A percentile compares a stretch with the other conserved stretches of the same genome.
Evolutionary conservation across 2,113 vertebrate genomes (phyloP).

Genomic region (Chitala chitala): DNA sequence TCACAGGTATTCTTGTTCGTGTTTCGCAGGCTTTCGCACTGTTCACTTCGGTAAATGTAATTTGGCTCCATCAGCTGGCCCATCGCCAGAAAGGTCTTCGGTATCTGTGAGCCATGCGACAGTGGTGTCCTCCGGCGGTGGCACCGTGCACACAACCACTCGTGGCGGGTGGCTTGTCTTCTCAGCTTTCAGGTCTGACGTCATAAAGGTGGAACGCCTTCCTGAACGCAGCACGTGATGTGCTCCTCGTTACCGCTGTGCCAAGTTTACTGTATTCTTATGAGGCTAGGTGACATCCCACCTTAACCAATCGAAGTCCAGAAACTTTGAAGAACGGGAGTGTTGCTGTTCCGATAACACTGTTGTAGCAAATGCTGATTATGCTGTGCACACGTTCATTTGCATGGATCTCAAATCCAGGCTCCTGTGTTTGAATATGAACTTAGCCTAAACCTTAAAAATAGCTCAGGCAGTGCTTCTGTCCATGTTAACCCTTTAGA

Average conservation of each 20-base stretch:
- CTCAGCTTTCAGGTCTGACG: constrained; percentile 58
- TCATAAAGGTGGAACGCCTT: too few species aligned
- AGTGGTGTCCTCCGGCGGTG: constrained; percentile 69
- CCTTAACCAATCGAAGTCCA: too few species aligned
- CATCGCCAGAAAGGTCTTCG: constrained; percentile 31
- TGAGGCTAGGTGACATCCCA: too few species aligned
- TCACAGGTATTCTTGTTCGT: too few species aligned
- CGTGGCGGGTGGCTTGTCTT: constrained; percentile 59
- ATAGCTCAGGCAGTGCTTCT: not conserved
- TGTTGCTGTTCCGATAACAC: too few species aligned
- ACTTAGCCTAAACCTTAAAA: not conserved
- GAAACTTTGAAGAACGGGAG: too few species aligned
- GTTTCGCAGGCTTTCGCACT: not conserved
- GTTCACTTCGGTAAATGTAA: not conserved
- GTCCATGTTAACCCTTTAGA: constrained; percentile 38
- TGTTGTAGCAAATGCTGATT: too few species aligned
- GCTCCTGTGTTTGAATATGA: too few species aligned
- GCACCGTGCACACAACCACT: constrained; percentile 63
- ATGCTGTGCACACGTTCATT: too few species aligned
- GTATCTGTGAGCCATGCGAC: constrained; percentile 64
- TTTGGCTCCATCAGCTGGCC: constrained; percentile 14
- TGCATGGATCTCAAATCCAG: too few species aligned
- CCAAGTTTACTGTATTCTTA: too few species aligned
- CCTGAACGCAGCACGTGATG: too few species aligned
- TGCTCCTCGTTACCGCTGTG: not conserved